phyloP scores from a whole-genome alignment of 2,797 vertebrate genomes.

The Australoheros facetus region DNA sequence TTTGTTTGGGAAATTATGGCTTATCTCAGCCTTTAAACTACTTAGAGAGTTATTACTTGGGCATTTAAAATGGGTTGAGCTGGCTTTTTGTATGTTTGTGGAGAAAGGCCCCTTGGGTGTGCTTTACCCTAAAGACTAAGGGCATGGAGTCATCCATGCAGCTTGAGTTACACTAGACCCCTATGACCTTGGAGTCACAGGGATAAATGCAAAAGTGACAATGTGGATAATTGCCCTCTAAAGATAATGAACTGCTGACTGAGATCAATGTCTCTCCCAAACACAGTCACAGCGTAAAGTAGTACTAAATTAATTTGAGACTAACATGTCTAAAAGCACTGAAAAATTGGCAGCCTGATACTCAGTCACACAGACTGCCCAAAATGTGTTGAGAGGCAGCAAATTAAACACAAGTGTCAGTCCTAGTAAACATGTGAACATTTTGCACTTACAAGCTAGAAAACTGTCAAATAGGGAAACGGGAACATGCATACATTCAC shows the following conservation, averaged over 20 bases:
- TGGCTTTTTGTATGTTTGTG: slow-evolving; percentile 84
- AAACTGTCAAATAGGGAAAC: slow-evolving; percentile 32
- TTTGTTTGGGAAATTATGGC: not conserved
- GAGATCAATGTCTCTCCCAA: slow-evolving; percentile 88
- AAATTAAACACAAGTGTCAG: slow-evolving; percentile 66
- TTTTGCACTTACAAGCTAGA: slow-evolving; percentile 28
- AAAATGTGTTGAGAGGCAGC: slow-evolving; percentile 52
- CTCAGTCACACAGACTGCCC: slow-evolving; percentile 23
- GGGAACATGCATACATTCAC: slow-evolving; percentile 25
- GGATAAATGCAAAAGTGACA: slow-evolving; percentile 96
- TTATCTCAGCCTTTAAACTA: not conserved
- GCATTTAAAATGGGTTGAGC: slow-evolving; percentile 84
- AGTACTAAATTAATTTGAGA: slow-evolving; percentile 39
- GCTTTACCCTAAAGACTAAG: slow-evolving; percentile 89
- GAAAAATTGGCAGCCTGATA: not conserved
- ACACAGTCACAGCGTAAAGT: slow-evolving; percentile 72
- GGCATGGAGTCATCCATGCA: slow-evolving; percentile 86
- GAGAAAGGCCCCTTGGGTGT: slow-evolving; percentile 87
- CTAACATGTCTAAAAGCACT: slow-evolving; percentile 14
- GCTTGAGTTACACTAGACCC: slow-evolving; percentile 90
- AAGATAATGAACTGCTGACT: slow-evolving; percentile 94
- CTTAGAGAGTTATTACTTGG: not conserved
- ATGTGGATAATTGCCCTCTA: slow-evolving; percentile 94
- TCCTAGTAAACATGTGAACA: slow-evolving; percentile 43
- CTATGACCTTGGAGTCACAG: slow-evolving; percentile 86